phyloP scores from a whole-genome alignment of 2,888 invertebrate genomes.

The Platycnemis pennipes region DNA sequence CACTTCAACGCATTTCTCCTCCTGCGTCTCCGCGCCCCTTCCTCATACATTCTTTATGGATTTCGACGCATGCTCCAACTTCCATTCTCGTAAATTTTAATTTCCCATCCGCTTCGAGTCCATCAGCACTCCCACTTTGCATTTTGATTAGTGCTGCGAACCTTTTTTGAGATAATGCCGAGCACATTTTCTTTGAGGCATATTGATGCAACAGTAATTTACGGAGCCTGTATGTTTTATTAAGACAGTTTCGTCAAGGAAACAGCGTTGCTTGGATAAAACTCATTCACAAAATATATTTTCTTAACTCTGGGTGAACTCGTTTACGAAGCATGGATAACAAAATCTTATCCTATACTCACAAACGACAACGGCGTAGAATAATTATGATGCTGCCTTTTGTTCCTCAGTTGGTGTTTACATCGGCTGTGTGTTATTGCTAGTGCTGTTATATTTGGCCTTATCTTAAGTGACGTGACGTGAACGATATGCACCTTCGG shows the following conservation, averaged over 20 bases:
- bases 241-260: background rate
- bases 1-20: background rate
- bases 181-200: background rate
- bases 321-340: no score
- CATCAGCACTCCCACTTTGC: background rate
- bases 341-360: no score
- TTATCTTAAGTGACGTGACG: no score
- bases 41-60: background rate
- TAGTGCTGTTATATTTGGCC: no score
- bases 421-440: no score
- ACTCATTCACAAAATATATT: no score
- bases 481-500: no score
- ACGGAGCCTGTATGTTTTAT: background rate
- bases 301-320: no score
- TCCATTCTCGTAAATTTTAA: conserved; percentile 2
- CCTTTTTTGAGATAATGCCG: background rate
- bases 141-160: background rate
- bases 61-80: background rate
- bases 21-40: background rate
- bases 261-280: background rate
- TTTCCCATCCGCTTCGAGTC: background rate
- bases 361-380: no score
- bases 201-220: background rate
- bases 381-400: no score
- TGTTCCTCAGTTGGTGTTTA: no score